Percentiles rank a stretch among this genome's conserved stretches.
Conservation (phyloP, 2,888 invertebrate genomes). For the Himalopsyche anomala region DNA sequence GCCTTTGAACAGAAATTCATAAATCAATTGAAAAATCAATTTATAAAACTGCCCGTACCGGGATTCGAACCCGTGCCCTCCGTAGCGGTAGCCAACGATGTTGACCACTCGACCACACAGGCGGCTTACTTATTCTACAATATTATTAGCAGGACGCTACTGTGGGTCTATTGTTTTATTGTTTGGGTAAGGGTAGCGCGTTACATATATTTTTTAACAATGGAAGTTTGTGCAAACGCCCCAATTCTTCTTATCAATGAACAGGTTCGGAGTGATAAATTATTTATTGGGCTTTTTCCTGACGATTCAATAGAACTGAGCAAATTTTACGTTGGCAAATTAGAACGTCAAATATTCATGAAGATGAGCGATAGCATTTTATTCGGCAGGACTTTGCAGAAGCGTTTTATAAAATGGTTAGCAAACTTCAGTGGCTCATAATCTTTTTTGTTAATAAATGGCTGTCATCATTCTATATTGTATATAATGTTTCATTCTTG, state of each 20-base stretch:
- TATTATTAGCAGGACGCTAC: not conserved
- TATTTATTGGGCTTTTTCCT: constrained; percentile 48
- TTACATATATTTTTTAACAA: constrained; percentile 41
- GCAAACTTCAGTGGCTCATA: not conserved
- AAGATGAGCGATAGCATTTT: constrained; percentile 37
- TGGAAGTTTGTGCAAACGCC: constrained; percentile 36
- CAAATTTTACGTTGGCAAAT: constrained; percentile 26
- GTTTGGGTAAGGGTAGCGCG: constrained; percentile 39
- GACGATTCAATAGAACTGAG: constrained; percentile 38
- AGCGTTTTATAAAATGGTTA: not conserved
- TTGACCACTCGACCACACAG: too few species aligned
- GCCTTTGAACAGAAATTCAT: too few species aligned
- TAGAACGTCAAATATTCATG: constrained; percentile 43
- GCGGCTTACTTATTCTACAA: too few species aligned
- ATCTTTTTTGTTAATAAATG: not conserved
- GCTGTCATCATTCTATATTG: too few species aligned
- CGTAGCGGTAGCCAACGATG: too few species aligned
- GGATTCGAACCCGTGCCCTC: too few species aligned
- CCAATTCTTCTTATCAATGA: constrained; percentile 55
- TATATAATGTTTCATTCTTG: too few species aligned
- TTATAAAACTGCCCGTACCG: too few species aligned
- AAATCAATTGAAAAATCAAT: too few species aligned
- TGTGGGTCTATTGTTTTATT: constrained; percentile 22
- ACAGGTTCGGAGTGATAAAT: constrained; percentile 58
- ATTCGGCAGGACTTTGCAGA: not conserved